phyloP scores from a whole-genome alignment of 2,888 invertebrate genomes.

The Lithophane socia region DNA sequence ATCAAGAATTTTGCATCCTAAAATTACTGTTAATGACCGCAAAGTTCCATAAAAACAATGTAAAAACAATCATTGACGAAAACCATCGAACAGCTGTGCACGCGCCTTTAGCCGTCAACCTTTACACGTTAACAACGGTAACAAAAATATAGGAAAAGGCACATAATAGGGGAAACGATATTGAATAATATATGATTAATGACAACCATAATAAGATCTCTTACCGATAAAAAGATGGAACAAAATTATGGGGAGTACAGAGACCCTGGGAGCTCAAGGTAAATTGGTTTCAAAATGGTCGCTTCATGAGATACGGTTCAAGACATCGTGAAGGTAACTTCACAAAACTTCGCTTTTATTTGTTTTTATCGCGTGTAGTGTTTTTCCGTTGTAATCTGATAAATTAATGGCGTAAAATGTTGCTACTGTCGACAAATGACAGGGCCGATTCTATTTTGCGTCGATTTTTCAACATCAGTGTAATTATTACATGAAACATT shows the following conservation, averaged over 20 bases:
- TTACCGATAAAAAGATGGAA: background rate
- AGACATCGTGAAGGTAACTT: constrained; percentile 50
- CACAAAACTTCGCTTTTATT: constrained; percentile 64
- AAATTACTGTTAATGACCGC: background rate
- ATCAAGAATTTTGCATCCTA: background rate
- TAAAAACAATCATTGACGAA: constrained; percentile 12
- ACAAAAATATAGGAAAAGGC: constrained; percentile 55
- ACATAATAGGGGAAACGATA: constrained; percentile 56
- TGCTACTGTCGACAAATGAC: constrained; percentile 18
- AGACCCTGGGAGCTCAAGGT: constrained; percentile 48
- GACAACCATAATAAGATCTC: constrained; percentile 45
- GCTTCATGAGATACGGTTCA: constrained; percentile 35
- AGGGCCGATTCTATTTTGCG: background rate
- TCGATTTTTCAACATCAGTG: background rate
- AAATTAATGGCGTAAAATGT: constrained; percentile 49
- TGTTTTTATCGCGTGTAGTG: constrained; percentile 58
- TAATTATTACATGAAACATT: background rate
- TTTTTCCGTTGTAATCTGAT: constrained; percentile 61
- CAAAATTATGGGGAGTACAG: background rate
- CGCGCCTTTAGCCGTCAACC: constrained; percentile 38
- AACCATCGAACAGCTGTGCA: constrained; percentile 31
- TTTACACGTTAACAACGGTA: constrained; percentile 47
- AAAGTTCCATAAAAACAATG: background rate
- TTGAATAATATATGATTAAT: constrained; percentile 68
- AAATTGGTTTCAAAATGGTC: constrained; percentile 38